phyloP scores from a whole-genome alignment of 2,888 invertebrate species.

The Drosophila meridiana region DNA sequence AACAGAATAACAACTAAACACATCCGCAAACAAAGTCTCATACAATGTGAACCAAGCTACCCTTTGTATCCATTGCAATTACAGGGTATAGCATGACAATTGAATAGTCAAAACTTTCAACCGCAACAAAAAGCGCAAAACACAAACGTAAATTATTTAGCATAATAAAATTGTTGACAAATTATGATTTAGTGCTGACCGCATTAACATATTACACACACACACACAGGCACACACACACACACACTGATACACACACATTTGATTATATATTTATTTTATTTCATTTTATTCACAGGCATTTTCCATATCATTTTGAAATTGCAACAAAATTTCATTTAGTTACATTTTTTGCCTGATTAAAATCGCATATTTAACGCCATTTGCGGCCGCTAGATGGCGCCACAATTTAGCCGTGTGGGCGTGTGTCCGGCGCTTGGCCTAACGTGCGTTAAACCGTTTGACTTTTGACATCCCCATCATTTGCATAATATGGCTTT shows the following conservation, averaged over 20 bases:
- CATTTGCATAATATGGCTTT: conserved; percentile 51
- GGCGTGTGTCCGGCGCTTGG: conserved; percentile 35
- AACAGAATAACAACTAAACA: too few relatives aligned
- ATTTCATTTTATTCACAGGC: conserved; percentile 25
- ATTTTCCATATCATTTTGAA: conserved; percentile 44
- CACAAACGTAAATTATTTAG: conserved; percentile 66
- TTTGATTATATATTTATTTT: conserved; percentile 15
- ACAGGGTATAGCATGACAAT: conserved; percentile 39
- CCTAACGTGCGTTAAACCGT: conserved; percentile 50
- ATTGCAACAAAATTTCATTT: conserved; percentile 32
- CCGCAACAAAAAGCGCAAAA: conserved; percentile 44
- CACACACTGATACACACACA: conserved; percentile 1
- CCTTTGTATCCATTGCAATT: neutral
- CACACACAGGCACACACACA: conserved; percentile 14
- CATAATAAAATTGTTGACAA: conserved; percentile 78
- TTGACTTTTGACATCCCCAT: conserved; percentile 36
- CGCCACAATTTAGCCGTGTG: conserved; percentile 10
- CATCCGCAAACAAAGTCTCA: neutral
- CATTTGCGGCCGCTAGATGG: neutral
- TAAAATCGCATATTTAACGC: conserved; percentile 60
- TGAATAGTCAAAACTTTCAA: conserved; percentile 18
- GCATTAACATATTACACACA: conserved; percentile 65
- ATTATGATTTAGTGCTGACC: conserved; percentile 79
- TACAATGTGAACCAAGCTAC: neutral
- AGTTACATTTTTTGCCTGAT: conserved; percentile 45